Evolutionary conservation across 2,797 vertebrate genomes (phyloP), one percentile per base, ranked within the genome.

Genomic region (Staurois parvus): DNA sequence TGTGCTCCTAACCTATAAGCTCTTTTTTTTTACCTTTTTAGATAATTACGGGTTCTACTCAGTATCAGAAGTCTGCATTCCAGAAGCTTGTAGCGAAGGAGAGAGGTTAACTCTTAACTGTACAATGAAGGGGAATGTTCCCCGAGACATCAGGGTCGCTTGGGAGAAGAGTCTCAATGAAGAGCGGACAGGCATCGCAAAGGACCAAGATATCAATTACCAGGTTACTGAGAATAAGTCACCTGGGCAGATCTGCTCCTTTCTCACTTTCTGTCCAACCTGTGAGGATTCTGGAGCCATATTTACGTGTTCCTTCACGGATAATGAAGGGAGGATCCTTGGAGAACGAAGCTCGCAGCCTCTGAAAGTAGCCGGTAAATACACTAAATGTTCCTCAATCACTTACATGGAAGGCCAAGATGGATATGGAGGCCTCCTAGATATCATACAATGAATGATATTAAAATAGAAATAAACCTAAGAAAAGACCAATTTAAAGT

Each of bases 141-240:
- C 79, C 2, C 2, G 80, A 59, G 87, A 85, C 6, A 85, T 75
- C 45, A 69, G 45, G 7, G 62, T 79, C 8, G 83, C 3, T 0
- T 85, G 79, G 87, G 87, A 88, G 48, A 73, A 72, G 34, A 21
- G 34, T 48, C 7, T 45, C 8, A 30, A 68, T 1, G 34, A 79
- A 21, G 75, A 85, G 68, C 40, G 74, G 28, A 85, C 48, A 11
- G 9, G 52, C 8, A 83, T 88, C 29, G 21, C 1, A 1, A 86
- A 45, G 52, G 85, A 86, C 24, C n/a, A 73, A 11, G 80, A 83
- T 21, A 21, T 12, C 37, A 79, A 66, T 17, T 86, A 86, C 75
- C 80, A 83, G 24, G 75, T 86, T 21, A 86, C 85, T 0, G 75
- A 86, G 69, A 86, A 86, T 28, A 86, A 83, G 19, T 79, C 85